Evolutionary conservation across 2,797 vertebrate species (phyloP).

Genomic region (Eremophila alpestris): DNA sequence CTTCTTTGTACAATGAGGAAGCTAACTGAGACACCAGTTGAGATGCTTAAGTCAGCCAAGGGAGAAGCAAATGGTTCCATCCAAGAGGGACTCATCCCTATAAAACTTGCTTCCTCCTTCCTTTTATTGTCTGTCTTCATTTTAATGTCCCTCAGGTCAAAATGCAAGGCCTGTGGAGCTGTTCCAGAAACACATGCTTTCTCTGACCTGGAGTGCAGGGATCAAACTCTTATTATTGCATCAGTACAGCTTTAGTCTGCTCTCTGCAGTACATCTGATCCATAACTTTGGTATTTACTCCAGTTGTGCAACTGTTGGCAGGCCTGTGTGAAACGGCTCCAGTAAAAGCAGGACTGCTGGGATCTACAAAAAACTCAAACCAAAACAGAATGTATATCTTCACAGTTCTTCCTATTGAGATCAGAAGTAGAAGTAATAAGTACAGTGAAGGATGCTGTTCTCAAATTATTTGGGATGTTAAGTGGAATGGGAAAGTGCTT

Average conservation of each 20-base stretch:
- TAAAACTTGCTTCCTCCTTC: background rate
- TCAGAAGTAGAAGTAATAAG: slow-evolving; percentile 21
- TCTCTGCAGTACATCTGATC: slow-evolving; percentile 4
- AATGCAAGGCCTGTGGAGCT: background rate
- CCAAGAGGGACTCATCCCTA: background rate
- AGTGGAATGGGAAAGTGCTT: slow-evolving; percentile 16
- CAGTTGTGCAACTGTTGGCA: background rate
- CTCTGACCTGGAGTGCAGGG: background rate
- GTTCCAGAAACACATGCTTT: background rate
- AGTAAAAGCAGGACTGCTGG: slow-evolving; percentile 48
- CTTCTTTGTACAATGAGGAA: background rate
- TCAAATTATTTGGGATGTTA: slow-evolving; percentile 4
- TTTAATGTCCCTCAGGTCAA: background rate
- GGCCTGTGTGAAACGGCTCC: background rate
- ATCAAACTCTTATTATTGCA: background rate
- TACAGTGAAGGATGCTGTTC: background rate
- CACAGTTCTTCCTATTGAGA: slow-evolving; percentile 6
- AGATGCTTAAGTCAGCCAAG: background rate
- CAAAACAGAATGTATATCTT: slow-evolving; percentile 2
- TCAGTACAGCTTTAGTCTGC: background rate
- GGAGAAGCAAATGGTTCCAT: background rate
- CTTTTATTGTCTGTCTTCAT: background rate
- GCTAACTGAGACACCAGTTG: background rate
- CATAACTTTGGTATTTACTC: background rate
- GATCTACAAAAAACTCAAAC: slow-evolving; percentile 18